Base-by-base conservation (phyloP, 2,888 invertebrate genomes). In the Callinectes sapidus region DNA sequence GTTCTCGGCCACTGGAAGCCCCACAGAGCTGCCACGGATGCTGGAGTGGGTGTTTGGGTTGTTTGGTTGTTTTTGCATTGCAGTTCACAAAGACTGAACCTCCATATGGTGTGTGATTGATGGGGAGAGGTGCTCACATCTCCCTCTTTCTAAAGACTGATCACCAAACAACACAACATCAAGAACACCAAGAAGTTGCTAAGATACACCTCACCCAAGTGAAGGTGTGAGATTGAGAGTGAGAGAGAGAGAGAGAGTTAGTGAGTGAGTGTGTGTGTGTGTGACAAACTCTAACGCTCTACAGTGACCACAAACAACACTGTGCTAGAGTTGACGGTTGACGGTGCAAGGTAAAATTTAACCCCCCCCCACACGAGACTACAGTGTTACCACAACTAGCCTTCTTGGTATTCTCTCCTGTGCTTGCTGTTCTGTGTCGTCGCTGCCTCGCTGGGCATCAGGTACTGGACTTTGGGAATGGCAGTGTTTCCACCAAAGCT, bases 401-500 rank as follows among this genome's bases (percentile, higher is more conserved):
- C 81, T 81, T 35, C 81, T 81, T 81, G 81, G 81, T 81, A 32
- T 32, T 81, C 81, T 35, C 35, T 81, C 81, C 35, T 35, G 35
- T 35, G 18, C 32, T 35, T 81, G 81, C n/a, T 32, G 16, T 35
- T 81, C 14, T 23, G 16, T n/a, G 2, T 18, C 18, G 81, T 3
- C 18, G 35, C 35, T n/a, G 16, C 81, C n/a, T 2, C 81, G 18
- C 61, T 23, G 2, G n/a, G 35, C 81, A 81, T 35, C 81, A 81
- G 81, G 81, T 81, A 81, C 81, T 81, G 14, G 35, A 81, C 81
- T 81, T 14, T 81, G 35, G n/a, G 28, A 32, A 81, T 81, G 35
- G 81, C 81, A 35, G 81, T 81, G 81, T 81, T 81, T 16, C 32
- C 81, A 77, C 81, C 81, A 81, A 35, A 35, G 16, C 81, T 35